A percentile compares a stretch with the other conserved stretches of the same genome.
phyloP scores from a whole-genome alignment of 2,797 vertebrate genomes.

The Sebastes goodei region DNA sequence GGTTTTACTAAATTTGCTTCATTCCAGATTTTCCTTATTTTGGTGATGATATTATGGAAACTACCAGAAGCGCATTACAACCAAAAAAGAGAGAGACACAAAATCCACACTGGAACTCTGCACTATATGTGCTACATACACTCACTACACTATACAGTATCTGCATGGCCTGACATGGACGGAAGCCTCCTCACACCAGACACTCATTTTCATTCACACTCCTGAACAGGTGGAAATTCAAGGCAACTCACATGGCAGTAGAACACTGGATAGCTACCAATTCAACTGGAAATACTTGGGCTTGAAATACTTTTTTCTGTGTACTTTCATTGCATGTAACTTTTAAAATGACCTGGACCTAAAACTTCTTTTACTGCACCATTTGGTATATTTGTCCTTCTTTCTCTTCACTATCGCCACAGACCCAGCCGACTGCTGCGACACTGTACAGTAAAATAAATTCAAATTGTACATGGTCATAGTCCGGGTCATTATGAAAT shows the following conservation, averaged over 20 bases:
- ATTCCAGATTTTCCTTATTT: background rate
- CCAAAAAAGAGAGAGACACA: background rate
- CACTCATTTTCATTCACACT: background rate
- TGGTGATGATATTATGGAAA: background rate
- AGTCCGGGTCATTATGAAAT: too few relatives aligned
- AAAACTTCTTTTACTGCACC: background rate
- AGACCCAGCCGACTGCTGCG: too few relatives aligned
- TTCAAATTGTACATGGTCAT: too few relatives aligned
- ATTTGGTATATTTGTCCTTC: background rate
- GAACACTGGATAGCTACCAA: background rate
- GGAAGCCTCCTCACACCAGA: background rate
- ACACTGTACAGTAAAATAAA: too few relatives aligned
- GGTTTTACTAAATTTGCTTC: slow-evolving; percentile 16
- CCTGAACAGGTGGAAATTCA: background rate
- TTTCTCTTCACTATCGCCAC: background rate
- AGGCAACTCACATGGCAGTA: background rate
- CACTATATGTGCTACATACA: background rate
- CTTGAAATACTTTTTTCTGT: background rate
- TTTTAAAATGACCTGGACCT: background rate
- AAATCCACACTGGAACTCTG: background rate
- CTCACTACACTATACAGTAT: too few relatives aligned
- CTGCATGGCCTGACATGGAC: background rate
- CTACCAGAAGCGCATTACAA: background rate
- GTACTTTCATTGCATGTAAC: background rate
- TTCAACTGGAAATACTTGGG: background rate